Conservation (phyloP, 2,888 invertebrate species). For the Monopis laevigella region DNA sequence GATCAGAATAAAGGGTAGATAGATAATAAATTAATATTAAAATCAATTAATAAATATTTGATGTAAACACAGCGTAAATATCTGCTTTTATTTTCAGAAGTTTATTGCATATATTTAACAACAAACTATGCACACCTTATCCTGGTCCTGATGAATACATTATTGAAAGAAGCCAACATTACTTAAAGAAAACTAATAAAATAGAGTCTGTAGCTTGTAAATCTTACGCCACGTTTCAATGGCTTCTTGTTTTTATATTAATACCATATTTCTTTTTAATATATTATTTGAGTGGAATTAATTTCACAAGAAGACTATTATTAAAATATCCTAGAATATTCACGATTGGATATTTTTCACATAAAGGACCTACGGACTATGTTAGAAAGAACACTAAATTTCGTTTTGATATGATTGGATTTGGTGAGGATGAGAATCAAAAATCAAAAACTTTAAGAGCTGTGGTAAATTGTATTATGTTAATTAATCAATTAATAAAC, state of each 20-base stretch:
- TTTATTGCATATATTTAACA: constrained; percentile 32
- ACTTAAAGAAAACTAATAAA: constrained; percentile 25
- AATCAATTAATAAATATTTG: neutral
- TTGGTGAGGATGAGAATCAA: constrained; percentile 28
- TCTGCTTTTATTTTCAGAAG: constrained; percentile 26
- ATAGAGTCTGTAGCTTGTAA: constrained; percentile 30
- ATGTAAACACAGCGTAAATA: neutral
- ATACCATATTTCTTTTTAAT: constrained; percentile 30
- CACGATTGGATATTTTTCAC: constrained; percentile 32
- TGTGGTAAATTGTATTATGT: too few species aligned
- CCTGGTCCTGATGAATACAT: constrained; percentile 33
- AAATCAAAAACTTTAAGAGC: too few species aligned
- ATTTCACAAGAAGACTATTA: constrained; percentile 31
- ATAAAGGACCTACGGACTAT: constrained; percentile 32
- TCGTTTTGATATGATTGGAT: constrained; percentile 30
- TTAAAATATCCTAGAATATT: constrained; percentile 31
- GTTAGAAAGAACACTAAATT: constrained; percentile 29
- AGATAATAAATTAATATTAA: neutral
- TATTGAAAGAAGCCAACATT: constrained; percentile 32
- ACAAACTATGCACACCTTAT: constrained; percentile 33
- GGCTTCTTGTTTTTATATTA: constrained; percentile 26
- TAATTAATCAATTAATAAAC: constrained; percentile 23
- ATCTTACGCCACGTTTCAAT: constrained; percentile 31
- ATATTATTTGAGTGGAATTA: constrained; percentile 31
- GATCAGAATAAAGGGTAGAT: neutral